These are phyloP conservation scores for Clamator glandarius DNA, from an alignment of 2,797 vertebrate species.

Conservation along the genomic window DNA sequence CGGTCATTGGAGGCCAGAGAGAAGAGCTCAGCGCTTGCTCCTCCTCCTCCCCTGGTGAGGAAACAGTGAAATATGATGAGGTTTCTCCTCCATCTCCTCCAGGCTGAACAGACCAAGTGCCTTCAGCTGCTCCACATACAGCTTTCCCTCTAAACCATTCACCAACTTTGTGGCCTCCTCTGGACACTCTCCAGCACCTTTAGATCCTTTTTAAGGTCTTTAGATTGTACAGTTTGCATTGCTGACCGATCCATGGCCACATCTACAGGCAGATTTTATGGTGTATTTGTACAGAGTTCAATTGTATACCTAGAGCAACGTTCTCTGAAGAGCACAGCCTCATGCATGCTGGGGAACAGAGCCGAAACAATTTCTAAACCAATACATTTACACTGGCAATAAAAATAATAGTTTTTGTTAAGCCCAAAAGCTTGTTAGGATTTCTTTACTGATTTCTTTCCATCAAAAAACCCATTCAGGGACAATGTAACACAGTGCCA, in stretches of 20 bases:
- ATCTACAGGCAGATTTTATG: background rate
- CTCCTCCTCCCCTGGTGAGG: no score
- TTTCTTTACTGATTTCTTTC: background rate
- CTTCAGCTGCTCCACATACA: no score
- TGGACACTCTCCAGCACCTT: no score
- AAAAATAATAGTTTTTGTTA: background rate
- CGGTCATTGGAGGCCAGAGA: no score
- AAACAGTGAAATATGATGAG: no score
- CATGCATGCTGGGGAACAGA: background rate
- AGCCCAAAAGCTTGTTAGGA: background rate
- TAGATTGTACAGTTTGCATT: background rate
- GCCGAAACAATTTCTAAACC: background rate
- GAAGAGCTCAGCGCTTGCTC: no score
- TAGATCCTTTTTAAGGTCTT: background rate
- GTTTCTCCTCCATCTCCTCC: no score
- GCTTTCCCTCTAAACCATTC: no score
- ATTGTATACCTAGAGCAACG: background rate
- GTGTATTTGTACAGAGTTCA: background rate
- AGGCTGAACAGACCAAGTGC: no score
- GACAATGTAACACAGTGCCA: background rate
- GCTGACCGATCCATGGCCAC: background rate
- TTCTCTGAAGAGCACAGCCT: background rate
- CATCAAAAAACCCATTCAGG: background rate
- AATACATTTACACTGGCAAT: background rate
- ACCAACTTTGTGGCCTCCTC: no score